Percentiles rank a stretch among this genome's conserved stretches.
Evolutionary conservation across 2,888 invertebrate species (phyloP).

Genomic region (Dolomedes plantarius): DNA sequence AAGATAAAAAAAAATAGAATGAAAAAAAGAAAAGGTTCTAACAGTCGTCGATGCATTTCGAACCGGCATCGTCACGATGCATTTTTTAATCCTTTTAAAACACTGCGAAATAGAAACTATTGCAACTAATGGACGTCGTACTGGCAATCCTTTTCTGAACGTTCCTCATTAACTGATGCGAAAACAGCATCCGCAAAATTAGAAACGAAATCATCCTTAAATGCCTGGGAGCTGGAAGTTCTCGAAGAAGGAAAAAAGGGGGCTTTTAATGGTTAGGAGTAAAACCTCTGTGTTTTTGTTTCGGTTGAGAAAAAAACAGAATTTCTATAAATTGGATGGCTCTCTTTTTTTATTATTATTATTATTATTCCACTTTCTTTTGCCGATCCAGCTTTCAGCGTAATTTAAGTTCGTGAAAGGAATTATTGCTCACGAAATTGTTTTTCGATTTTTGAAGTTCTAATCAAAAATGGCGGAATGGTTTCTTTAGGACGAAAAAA

Average conservation of each 20-base stretch:
- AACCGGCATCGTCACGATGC: neutral
- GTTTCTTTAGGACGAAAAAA: neutral
- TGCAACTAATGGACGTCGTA: neutral
- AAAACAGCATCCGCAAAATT: conserved; percentile 18
- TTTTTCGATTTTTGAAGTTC: conserved; percentile 14
- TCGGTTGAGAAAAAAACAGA: neutral
- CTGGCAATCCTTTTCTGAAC: neutral
- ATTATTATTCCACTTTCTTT: neutral
- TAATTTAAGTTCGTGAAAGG: neutral
- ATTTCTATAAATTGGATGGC: neutral
- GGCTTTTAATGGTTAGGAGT: neutral
- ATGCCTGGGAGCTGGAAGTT: neutral
- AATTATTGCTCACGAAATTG: conserved; percentile 5
- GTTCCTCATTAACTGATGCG: conserved; percentile 5
- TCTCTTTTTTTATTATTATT: neutral
- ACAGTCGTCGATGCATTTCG: neutral
- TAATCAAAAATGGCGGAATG: conserved; percentile 1
- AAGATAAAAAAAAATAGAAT: neutral
- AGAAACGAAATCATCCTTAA: conserved; percentile 10
- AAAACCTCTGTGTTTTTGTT: neutral
- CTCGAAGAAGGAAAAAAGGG: neutral
- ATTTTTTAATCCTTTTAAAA: conserved; percentile 1
- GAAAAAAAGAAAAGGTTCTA: neutral
- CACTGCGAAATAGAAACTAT: neutral
- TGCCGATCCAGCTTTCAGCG: neutral